A percentile compares a stretch with the other conserved stretches of the same genome.
Evolutionary conservation across 2,797 vertebrate genomes (phyloP).

Genomic region (Tarsius wallacei): DNA sequence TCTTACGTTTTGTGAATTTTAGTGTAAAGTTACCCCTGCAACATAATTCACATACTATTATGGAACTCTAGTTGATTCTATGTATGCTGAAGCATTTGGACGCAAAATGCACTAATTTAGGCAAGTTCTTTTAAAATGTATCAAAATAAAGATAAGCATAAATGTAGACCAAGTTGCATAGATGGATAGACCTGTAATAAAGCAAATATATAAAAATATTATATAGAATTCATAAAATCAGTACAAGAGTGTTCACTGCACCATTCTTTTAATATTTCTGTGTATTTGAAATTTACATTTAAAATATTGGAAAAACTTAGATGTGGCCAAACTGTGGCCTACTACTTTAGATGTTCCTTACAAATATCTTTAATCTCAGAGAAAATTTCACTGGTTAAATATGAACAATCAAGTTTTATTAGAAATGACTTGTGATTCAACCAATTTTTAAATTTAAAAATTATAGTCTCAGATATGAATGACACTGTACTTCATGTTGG

Average conservation of each 20-base stretch:
- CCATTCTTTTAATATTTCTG: neutral
- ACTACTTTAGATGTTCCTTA: neutral
- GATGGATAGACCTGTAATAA: neutral
- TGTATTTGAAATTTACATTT: neutral
- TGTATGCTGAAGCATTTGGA: neutral
- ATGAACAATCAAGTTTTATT: constrained; percentile 7
- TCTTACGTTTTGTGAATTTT: neutral
- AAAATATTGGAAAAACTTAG: neutral
- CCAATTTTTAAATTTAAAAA: neutral
- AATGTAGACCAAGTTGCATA: neutral
- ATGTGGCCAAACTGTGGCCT: neutral
- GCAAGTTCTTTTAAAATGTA: neutral
- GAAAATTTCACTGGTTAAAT: neutral
- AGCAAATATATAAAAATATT: neutral
- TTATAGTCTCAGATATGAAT: neutral
- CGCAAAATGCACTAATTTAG: neutral
- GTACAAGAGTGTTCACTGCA: fast-evolving
- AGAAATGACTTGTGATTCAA: neutral
- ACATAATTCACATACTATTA: neutral
- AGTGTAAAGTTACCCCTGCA: neutral
- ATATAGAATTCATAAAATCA: neutral
- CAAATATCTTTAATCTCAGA: neutral
- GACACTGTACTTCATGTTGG: neutral
- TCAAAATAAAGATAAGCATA: neutral
- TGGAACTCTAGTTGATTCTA: neutral